Evolutionary conservation across 2,888 invertebrate genomes (phyloP).

Genomic region (Pharmacophagus antenor): DNA sequence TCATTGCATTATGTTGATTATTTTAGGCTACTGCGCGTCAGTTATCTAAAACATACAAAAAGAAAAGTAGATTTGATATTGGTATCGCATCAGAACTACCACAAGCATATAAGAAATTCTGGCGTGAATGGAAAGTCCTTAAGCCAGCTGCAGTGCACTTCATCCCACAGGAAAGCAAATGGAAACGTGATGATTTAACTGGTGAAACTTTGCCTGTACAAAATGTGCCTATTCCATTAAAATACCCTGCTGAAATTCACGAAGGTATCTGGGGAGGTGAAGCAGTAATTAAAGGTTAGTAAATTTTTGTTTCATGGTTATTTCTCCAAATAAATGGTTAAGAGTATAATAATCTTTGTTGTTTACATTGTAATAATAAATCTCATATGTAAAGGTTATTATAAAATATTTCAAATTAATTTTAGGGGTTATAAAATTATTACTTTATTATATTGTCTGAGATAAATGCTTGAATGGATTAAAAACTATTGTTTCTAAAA

Average conservation of each 20-base stretch:
- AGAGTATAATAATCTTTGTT: background rate
- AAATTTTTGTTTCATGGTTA: slow-evolving; percentile 4
- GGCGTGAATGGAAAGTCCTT: slow-evolving; percentile 89
- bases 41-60: slow-evolving; percentile 74
- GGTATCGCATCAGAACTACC: slow-evolving; percentile 87
- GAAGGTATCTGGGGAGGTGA: slow-evolving; percentile 98
- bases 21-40: slow-evolving; percentile 71
- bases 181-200: slow-evolving; percentile 86
- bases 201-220: slow-evolving; percentile 88
- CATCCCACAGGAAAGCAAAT: slow-evolving; percentile 86
- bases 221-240: slow-evolving; percentile 87
- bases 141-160: slow-evolving; percentile 84
- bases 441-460: no score
- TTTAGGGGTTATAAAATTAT: no score
- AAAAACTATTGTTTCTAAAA: no score
- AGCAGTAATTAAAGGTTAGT: slow-evolving; percentile 88
- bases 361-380: slow-evolving; percentile 2
- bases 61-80: slow-evolving; percentile 80
- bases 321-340: background rate
- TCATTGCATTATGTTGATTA: slow-evolving; percentile 35
- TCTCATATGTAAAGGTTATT: no score
- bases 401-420: background rate
- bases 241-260: slow-evolving; percentile 89
- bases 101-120: slow-evolving; percentile 91
- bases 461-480: no score